Evolutionary conservation across 2,113 vertebrate genomes (phyloP).

Genomic region (Gorsachius goisagi): DNA sequence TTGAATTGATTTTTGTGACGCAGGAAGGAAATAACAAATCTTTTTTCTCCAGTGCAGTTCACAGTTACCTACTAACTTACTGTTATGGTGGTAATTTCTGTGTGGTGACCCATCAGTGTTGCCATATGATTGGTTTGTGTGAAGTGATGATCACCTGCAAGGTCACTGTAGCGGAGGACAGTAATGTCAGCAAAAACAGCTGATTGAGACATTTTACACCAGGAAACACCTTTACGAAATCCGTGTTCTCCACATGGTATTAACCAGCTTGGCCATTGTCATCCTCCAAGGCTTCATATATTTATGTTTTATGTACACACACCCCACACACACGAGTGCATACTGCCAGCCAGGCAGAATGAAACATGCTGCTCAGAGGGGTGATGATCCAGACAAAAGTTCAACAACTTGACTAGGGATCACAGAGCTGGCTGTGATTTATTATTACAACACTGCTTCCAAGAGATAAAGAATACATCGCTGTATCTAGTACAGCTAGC

Average conservation of each 20-base stretch:
- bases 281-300: not conserved
- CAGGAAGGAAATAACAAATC: not conserved
- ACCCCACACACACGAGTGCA: accelerated
- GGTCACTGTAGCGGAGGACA: not conserved
- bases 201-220: not conserved
- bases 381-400: not conserved
- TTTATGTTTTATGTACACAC: not conserved
- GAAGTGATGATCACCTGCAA: not conserved
- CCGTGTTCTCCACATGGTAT: not conserved
- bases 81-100: not conserved
- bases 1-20: not conserved
- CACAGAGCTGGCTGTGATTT: not conserved
- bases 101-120: not conserved
- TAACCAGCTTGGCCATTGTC: not conserved
- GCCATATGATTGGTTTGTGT: not conserved
- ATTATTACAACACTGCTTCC: not conserved
- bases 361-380: not conserved
- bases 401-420: not conserved
- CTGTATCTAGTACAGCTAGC: not conserved
- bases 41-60: not conserved
- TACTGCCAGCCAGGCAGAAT: not conserved
- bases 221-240: not conserved
- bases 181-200: not conserved
- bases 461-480: not conserved
- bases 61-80: not conserved